Evolutionary conservation across 2,888 invertebrate species (phyloP), one percentile per base, ranked within the genome.

Genomic region (Danaus chrysippus): DNA sequence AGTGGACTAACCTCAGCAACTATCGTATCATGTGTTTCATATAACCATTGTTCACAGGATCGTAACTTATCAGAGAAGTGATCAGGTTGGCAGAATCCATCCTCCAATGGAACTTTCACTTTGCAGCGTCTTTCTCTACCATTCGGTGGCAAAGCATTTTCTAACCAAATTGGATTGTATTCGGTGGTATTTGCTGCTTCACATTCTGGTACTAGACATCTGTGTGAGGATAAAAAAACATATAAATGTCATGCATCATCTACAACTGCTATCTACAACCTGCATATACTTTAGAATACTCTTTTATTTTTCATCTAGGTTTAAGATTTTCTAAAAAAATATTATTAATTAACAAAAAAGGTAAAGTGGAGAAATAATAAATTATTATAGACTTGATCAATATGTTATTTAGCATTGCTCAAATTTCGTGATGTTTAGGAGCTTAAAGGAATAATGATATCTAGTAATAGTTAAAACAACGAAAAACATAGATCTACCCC

Each of bases 121-220:
- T 13, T 43, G 71, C 88, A 87, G 19, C 80, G 79, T 49, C 64
- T 69, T 13, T 71, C 70, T 9, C 75, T 75, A 15, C 77, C 77
- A 10, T 74, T 72, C 2, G 68, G 75, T 0, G 84, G 80, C 42
- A 83, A 71, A 6, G 84, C 88, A 0, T 68, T 72, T 43, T 68
- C 74, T 62, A 82, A 62, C 91, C 91, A 91, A 1, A 73, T 9
- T 0, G 87, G 79, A 0, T 67, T 70, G 77, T 77, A 90, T 42
- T 74, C 75, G 0, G 82, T 77, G 65, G 78, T 84, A 78, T 86
- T 86, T 8, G 67, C n/a, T 0, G 75, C 58, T 72, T 91, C 91
- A 68, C 91, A 91, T 58, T 90, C 90, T 12, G 88, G 81, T 13
- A 91, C 79, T 63, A 84, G 73, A 68, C 91, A 91, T 74, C 91